Percentiles rank a stretch among this genome's conserved stretches.
phyloP scores from a whole-genome alignment of 2,113 vertebrate genomes.

The Scytalopus superciliaris region DNA sequence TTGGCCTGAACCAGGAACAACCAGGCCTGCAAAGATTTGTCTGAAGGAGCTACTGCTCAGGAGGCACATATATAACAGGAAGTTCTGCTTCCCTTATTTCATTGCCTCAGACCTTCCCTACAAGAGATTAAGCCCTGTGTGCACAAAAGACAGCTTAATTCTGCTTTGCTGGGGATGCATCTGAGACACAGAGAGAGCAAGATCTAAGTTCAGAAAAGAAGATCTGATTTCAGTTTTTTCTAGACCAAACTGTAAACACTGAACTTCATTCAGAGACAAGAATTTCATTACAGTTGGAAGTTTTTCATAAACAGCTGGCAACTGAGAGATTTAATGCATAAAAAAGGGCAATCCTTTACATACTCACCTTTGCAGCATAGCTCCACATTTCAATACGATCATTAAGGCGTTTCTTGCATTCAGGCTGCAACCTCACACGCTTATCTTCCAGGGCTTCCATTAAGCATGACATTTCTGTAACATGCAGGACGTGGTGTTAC shows the following conservation, averaged over 20 bases:
- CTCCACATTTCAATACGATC: slow-evolving; percentile 99
- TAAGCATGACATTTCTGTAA: slow-evolving; percentile 95
- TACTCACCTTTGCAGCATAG: slow-evolving; percentile 91
- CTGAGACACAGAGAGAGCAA: neutral
- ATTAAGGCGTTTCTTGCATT: slow-evolving; percentile 97
- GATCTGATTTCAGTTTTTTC: neutral
- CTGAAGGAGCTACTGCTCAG: neutral
- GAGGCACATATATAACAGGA: neutral
- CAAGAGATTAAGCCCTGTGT: neutral
- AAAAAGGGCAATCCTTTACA: neutral
- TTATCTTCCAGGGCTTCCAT: slow-evolving; percentile 97
- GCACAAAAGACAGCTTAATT: neutral
- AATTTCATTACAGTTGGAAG: neutral
- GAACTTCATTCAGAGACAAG: neutral
- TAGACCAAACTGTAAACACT: neutral
- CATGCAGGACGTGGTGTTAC: neutral
- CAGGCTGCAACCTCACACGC: slow-evolving; percentile 92
- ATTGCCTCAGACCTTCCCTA: neutral
- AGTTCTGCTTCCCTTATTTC: neutral
- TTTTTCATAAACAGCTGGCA: neutral
- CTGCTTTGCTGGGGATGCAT: neutral
- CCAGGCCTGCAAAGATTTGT: neutral
- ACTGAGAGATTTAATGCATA: neutral
- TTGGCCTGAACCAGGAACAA: neutral
- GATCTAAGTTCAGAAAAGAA: neutral